Conservation (phyloP, 2,797 vertebrate genomes). For the Sarcoramphus papa region DNA sequence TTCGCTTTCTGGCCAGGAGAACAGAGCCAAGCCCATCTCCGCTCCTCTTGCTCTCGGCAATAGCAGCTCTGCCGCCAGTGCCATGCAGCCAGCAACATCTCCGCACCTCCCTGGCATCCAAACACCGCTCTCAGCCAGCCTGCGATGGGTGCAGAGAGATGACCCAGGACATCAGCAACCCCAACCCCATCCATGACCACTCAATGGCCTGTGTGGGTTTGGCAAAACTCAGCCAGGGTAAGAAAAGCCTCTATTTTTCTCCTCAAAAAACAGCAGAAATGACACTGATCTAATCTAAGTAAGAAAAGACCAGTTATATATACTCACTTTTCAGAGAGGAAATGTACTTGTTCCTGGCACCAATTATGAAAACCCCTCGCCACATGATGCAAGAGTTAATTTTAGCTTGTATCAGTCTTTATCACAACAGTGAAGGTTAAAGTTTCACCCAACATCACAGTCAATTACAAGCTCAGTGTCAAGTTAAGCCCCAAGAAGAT, state of each 20-base stretch:
- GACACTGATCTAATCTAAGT: neutral
- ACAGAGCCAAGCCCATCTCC: neutral
- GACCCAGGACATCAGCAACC: neutral
- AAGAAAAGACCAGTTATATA: neutral
- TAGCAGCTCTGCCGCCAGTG: neutral
- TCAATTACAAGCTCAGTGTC: neutral
- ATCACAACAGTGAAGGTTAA: neutral
- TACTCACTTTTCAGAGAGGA: conserved; percentile 10
- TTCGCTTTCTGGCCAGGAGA: neutral
- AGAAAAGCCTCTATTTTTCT: neutral
- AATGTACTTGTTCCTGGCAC: conserved; percentile 41
- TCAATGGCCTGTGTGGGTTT: rapidly evolving
- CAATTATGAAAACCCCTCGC: conserved; percentile 13
- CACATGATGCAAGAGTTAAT: conserved; percentile 31
- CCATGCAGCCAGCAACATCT: neutral
- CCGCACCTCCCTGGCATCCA: neutral
- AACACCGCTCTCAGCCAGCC: neutral
- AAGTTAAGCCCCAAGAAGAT: neutral
- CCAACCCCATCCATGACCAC: neutral
- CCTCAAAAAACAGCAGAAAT: neutral
- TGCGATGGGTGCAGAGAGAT: rapidly evolving
- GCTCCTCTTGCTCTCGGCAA: neutral
- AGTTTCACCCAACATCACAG: neutral
- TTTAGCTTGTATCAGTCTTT: conserved; percentile 1
- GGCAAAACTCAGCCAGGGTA: neutral